Evolutionary conservation across 2,797 vertebrate species (phyloP).

Genomic region (Echeneis naucrates): DNA sequence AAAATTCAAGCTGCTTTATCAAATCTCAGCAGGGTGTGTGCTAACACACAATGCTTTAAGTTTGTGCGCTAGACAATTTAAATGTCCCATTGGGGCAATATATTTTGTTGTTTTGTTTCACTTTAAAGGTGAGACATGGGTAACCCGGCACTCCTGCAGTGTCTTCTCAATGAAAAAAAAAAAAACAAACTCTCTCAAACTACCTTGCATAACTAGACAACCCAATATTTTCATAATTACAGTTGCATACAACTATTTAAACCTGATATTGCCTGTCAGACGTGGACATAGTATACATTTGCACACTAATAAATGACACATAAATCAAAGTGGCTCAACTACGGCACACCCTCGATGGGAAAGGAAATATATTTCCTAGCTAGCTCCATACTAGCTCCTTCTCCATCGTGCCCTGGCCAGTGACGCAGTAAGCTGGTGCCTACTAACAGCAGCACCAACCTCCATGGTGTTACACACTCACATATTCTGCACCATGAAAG

Average conservation of each 20-base stretch:
- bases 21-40: too few relatives aligned
- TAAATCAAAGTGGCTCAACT: slow-evolving; percentile 9
- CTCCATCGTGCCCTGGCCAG: slow-evolving; percentile 52
- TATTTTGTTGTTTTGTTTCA: neutral
- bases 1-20: too few relatives aligned
- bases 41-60: slow-evolving; percentile 13
- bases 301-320: neutral
- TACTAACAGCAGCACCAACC: slow-evolving; percentile 37
- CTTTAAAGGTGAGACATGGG: slow-evolving; percentile 19
- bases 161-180: slow-evolving; percentile 40
- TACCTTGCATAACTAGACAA: slow-evolving; percentile 2
- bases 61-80: slow-evolving; percentile 7
- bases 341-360: slow-evolving; percentile 14
- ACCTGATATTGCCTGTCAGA: neutral
- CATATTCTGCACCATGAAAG: slow-evolving; percentile 29
- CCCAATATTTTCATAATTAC: slow-evolving; percentile 31
- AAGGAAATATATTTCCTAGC: slow-evolving; percentile 21
- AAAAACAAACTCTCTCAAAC: slow-evolving; percentile 35
- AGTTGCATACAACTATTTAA: neutral
- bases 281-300: neutral
- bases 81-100: neutral
- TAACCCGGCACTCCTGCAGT: slow-evolving; percentile 6
- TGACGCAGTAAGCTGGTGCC: slow-evolving; percentile 71
- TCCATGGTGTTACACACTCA: slow-evolving; percentile 44
- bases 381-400: slow-evolving; percentile 37